Conservation (phyloP, 2,888 invertebrate species). For the Campoplex capitator region DNA sequence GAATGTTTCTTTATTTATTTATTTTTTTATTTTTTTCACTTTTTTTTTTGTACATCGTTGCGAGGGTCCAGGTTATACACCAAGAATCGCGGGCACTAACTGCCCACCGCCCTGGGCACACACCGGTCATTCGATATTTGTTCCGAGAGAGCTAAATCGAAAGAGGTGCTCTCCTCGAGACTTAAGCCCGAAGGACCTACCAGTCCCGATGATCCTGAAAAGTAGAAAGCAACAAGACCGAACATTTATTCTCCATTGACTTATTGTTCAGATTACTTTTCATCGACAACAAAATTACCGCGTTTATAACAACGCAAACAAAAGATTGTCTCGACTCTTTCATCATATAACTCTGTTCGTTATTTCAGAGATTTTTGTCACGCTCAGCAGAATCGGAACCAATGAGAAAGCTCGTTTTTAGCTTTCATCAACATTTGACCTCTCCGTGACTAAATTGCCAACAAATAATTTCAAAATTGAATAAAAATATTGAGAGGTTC, state of each 20-base stretch:
- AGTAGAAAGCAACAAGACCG: constrained; percentile 19
- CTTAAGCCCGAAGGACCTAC: constrained; percentile 58
- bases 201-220: constrained; percentile 57
- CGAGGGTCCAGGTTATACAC: constrained; percentile 69
- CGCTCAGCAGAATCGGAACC: background rate
- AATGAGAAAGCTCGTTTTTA: background rate
- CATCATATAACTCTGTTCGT: background rate
- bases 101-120: constrained; percentile 67
- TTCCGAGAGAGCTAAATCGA: constrained; percentile 65
- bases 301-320: background rate
- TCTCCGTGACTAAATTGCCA: background rate
- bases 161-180: constrained; percentile 64
- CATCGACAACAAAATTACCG: background rate
- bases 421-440: background rate
- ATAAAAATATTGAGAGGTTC: no score
- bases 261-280: constrained; percentile 17
- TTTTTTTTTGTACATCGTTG: constrained; percentile 52
- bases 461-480: no score
- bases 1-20: constrained; percentile 41
- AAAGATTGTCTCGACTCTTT: background rate
- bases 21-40: constrained; percentile 49
- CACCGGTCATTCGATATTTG: constrained; percentile 74
- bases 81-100: constrained; percentile 65
- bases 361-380: background rate
- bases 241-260: constrained; percentile 3